Evolutionary conservation across 2,113 vertebrate genomes (phyloP).

Genomic region (Myrmecobius fasciatus): DNA sequence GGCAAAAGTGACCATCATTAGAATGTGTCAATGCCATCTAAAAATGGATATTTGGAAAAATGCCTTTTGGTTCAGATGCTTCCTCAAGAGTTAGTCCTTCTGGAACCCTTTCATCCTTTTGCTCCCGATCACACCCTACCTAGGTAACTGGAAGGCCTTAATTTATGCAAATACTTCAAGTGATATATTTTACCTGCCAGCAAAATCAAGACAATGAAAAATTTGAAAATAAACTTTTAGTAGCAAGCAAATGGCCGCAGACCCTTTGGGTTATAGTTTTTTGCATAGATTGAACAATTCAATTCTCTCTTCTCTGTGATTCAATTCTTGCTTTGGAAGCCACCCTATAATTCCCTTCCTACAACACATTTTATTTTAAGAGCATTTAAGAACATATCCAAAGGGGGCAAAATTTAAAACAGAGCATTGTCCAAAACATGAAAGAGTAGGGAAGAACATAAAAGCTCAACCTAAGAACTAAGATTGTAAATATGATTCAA

Average conservation of each 20-base stretch:
- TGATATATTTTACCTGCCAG: not conserved
- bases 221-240: not conserved
- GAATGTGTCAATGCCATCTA: slow-evolving; percentile 26
- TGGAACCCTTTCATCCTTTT: not conserved
- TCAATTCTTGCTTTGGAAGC: slow-evolving; percentile 19
- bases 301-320: slow-evolving; percentile 59
- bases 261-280: not conserved
- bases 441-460: not conserved
- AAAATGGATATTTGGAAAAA: not conserved
- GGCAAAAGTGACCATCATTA: not conserved
- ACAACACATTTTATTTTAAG: slow-evolving; percentile 20
- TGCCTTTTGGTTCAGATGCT: not conserved
- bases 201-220: not conserved
- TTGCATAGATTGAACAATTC: not conserved
- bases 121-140: not conserved
- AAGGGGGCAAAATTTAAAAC: not conserved
- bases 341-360: not conserved
- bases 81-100: not conserved
- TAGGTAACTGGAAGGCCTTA: not conserved
- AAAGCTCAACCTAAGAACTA: not conserved
- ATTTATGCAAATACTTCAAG: not conserved
- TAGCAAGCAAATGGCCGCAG: not conserved
- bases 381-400: not conserved
- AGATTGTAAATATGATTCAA: not conserved
- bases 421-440: not conserved